Base-by-base conservation (phyloP, 2,113 vertebrate species). In the Nothocercus nigrocapillus region DNA sequence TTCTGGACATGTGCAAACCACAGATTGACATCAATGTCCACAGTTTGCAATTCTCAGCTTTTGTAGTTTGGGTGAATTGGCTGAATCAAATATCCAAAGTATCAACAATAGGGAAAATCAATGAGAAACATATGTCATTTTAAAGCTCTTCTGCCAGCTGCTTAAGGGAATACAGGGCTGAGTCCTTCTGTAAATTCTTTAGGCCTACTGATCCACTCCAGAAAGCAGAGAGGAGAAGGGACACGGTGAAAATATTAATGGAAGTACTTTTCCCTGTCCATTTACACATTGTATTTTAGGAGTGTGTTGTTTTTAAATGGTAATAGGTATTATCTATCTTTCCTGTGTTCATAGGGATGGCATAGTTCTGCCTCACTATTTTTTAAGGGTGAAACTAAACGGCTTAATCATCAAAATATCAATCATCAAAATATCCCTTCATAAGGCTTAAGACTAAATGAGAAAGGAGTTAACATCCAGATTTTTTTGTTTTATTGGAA, bases 41-140 rank as follows among this genome's bases (percentile, higher is more conserved):
- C 32, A 28, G 19, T 51, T 63, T 70, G 40, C 34, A 74, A 13
- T 53, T 94, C 44, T 79, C 10, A 66, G 67, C 24, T 85, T 95
- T 73, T 94, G 63, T 83, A 85, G 58, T 89, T 88, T 74, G 59
- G 58, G 89, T 91, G 27, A 88, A 74, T 88, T 85, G n/a, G 61
- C 56, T 72, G 76, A 94, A 91, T 93, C 70, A 89, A 91, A 89
- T 36, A 77, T 81, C 25, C 58, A 66, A 76, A 49, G 11, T 4
- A 1, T 56, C 75, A 93, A 77, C 54, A 93, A 90, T 9, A 25
- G 32, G 58, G 67, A 62, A 88, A 89, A 77, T 83, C 72, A 81
- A 51, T 85, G 72, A 90, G 85, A 91, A 96, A 80, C 51, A 64
- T 49, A 58, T 58, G 61, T 4, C 34, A 80, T 70, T 85, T 83